Percentiles rank a stretch among this genome's conserved stretches.
Conservation (phyloP, 2,797 vertebrate species). For the Sebastes cheni region DNA sequence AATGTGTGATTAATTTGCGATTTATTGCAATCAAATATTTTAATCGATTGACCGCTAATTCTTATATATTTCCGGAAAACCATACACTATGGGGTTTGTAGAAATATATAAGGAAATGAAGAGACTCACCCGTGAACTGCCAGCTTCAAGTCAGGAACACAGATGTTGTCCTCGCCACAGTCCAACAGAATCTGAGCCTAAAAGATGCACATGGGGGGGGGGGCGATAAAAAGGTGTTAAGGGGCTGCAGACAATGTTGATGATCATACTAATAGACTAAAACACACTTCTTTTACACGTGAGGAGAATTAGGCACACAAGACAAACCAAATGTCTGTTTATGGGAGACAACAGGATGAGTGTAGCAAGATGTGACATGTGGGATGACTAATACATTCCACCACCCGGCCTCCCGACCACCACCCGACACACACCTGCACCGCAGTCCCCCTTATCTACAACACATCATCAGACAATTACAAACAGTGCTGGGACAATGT, state of each 20-base stretch:
- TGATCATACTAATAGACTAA: background rate
- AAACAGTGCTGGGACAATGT: slow-evolving; percentile 42
- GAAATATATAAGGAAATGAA: slow-evolving; percentile 31
- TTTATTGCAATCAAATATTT: no score
- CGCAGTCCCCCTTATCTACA: slow-evolving; percentile 34
- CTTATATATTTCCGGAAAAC: slow-evolving; percentile 23
- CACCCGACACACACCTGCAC: slow-evolving; percentile 58
- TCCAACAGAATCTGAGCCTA: slow-evolving; percentile 93
- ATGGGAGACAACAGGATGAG: slow-evolving; percentile 47
- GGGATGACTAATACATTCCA: slow-evolving; percentile 67
- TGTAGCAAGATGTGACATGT: slow-evolving; percentile 60
- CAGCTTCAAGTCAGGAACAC: slow-evolving; percentile 92
- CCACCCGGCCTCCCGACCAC: slow-evolving; percentile 1
- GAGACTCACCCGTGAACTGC: slow-evolving; percentile 86
- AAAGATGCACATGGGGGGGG: slow-evolving; percentile 29
- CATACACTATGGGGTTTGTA: background rate
- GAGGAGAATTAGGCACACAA: slow-evolving; percentile 15
- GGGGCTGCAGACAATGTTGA: background rate
- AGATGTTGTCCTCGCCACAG: slow-evolving; percentile 95
- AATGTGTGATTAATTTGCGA: no score
- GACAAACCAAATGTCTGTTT: slow-evolving; percentile 42
- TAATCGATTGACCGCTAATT: background rate
- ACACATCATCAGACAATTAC: slow-evolving; percentile 40
- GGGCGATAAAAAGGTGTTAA: slow-evolving; percentile 13
- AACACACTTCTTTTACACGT: slow-evolving; percentile 10